A percentile compares a stretch with the other conserved stretches of the same genome.
Conservation (phyloP, 2,113 vertebrate genomes). For the Charadrius vociferus region DNA sequence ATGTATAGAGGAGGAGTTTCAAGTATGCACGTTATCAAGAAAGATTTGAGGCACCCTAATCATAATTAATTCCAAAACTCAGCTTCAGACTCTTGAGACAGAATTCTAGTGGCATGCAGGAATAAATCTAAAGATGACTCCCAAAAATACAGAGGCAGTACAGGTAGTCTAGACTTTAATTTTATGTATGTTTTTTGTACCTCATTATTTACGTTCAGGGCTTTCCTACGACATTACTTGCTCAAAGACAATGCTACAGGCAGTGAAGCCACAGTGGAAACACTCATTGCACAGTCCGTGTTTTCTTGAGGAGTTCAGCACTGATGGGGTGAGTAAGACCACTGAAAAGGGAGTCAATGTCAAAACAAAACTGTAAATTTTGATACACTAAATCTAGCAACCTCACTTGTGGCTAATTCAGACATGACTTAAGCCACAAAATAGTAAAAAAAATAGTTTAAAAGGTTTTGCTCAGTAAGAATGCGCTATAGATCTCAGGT, state of each 20-base stretch:
- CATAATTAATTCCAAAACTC: background rate
- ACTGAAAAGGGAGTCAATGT: background rate
- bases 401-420: background rate
- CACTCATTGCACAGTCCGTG: background rate
- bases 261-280: background rate
- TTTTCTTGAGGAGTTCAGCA: background rate
- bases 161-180: background rate
- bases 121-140: background rate
- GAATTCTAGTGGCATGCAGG: background rate
- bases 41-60: background rate
- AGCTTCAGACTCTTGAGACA: background rate
- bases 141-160: background rate
- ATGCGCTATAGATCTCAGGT: background rate
- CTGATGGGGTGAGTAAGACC: background rate
- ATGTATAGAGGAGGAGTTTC: background rate
- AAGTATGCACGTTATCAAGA: background rate
- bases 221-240: background rate
- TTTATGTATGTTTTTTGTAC: background rate
- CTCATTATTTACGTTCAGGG: background rate
- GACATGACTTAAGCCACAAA: background rate
- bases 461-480: background rate
- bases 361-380: background rate
- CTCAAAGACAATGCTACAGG: background rate
- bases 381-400: background rate
- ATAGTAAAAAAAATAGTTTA: background rate